phyloP scores from a whole-genome alignment of 2,888 invertebrate genomes.

The Lepeophtheirus nordmannii region DNA sequence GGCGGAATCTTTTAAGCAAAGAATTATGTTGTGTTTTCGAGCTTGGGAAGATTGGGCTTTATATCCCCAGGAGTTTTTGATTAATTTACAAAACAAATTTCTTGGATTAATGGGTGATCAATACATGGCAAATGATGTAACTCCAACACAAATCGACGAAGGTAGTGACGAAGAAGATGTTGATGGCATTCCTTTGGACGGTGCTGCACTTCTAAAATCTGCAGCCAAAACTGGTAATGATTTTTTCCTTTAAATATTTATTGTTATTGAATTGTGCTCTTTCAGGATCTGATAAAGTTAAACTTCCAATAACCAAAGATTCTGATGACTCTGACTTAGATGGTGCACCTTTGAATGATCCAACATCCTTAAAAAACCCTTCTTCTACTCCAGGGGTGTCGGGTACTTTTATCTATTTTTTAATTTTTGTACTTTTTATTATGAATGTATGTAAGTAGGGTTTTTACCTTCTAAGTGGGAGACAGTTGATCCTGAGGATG shows the following conservation, averaged over 20 bases:
- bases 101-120: conserved; percentile 47
- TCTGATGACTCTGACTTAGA: conserved; percentile 31
- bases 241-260: no score
- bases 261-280: no score
- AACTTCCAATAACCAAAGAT: conserved; percentile 36
- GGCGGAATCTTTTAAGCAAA: conserved; percentile 86
- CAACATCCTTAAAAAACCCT: conserved; percentile 1
- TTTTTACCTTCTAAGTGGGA: conserved; percentile 94
- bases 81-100: conserved; percentile 73
- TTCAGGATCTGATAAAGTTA: conserved; percentile 38
- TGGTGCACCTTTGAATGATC: conserved; percentile 32
- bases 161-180: conserved; percentile 36
- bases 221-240: conserved; percentile 30
- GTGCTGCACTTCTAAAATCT: conserved; percentile 55
- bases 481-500: conserved; percentile 70
- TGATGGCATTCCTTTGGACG: conserved; percentile 47
- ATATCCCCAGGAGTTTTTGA: conserved; percentile 80
- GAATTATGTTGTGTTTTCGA: conserved; percentile 72
- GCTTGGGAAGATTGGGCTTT: conserved; percentile 97
- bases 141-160: conserved; percentile 28
- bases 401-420: no score
- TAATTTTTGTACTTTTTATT: background rate
- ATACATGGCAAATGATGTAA: conserved; percentile 40
- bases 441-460: conserved; percentile 27
- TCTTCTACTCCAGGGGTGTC: no score